Evolutionary conservation across 2,113 vertebrate species (phyloP).

Genomic region (Orientallactaga bullata): DNA sequence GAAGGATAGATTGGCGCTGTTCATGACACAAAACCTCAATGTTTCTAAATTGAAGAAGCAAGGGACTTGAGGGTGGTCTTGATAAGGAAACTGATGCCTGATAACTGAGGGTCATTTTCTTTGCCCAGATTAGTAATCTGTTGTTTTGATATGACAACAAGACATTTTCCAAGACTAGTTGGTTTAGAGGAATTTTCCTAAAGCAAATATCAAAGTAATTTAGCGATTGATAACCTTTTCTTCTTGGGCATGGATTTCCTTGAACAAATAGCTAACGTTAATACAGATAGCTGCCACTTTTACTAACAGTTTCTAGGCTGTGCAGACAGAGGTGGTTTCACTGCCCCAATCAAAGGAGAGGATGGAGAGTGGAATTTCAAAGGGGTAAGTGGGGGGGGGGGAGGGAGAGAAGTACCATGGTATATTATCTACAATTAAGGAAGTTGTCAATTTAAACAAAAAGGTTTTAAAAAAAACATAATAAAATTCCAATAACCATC

Average conservation of each 20-base stretch:
- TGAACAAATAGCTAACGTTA: neutral
- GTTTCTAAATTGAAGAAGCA: neutral
- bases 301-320: neutral
- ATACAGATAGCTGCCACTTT: neutral
- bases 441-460: no score
- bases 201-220: neutral
- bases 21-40: neutral
- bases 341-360: neutral
- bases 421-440: no score
- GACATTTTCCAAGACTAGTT: neutral
- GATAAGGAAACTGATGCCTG: constrained; percentile 15
- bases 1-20: neutral
- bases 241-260: neutral
- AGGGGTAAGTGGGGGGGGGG: no score
- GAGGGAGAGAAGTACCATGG: no score
- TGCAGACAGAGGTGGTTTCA: neutral
- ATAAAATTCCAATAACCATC: no score
- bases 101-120: neutral
- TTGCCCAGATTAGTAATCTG: neutral
- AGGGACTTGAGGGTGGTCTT: neutral
- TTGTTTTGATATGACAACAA: neutral
- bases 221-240: constrained; percentile 1
- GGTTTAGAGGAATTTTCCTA: constrained; percentile 18
- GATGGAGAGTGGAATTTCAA: no score
- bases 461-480: no score